Conservation (phyloP, 2,797 vertebrate genomes). For the Varecia variegata region DNA sequence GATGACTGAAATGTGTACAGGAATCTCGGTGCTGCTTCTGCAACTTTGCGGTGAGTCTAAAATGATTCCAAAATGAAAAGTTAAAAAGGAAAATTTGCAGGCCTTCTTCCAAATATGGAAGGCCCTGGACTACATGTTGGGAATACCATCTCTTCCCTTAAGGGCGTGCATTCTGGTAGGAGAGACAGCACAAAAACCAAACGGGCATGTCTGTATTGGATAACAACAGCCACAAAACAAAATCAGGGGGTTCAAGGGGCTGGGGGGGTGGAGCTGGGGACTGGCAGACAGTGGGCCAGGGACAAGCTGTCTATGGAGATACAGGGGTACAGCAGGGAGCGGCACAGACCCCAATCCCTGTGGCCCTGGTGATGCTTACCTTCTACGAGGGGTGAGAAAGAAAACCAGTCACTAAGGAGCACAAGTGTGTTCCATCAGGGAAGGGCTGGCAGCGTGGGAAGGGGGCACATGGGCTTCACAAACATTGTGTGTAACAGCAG, state of each 20-base stretch:
- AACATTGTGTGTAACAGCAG: background rate
- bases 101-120: background rate
- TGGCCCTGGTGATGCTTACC: background rate
- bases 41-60: background rate
- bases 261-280: background rate
- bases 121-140: background rate
- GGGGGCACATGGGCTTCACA: too few relatives aligned
- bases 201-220: fast-evolving
- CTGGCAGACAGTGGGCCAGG: background rate
- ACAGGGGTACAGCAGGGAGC: background rate
- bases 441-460: background rate
- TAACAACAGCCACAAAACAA: background rate
- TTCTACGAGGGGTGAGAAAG: background rate
- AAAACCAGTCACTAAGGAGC: background rate
- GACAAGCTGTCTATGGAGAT: background rate
- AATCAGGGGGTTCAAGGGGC: background rate
- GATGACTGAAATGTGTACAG: background rate
- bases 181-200: background rate
- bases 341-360: too few relatives aligned
- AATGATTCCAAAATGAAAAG: background rate
- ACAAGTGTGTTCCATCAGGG: fast-evolving
- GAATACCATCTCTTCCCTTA: background rate
- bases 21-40: background rate
- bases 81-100: background rate
- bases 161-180: background rate